These are phyloP conservation scores for Thunnus maccoyii DNA, from an alignment of 2,113 vertebrate genomes.

Conservation along the genomic window DNA sequence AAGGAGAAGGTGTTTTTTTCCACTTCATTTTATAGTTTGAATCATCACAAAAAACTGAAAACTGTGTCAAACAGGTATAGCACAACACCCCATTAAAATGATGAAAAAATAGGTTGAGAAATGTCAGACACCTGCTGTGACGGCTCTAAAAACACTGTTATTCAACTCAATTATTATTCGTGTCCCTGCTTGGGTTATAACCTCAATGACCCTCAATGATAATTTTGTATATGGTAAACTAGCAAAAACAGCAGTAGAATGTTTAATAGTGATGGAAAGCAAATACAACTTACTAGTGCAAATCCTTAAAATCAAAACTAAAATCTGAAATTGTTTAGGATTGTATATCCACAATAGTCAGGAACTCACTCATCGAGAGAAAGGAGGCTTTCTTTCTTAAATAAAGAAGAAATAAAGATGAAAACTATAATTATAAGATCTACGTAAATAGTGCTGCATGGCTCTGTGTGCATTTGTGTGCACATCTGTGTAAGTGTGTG, in stretches of 20 bases:
- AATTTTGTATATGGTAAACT: slow-evolving; percentile 1
- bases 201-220: not conserved
- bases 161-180: too few species aligned
- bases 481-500: not conserved
- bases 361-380: not conserved
- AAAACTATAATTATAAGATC: slow-evolving; percentile 10
- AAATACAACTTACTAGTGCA: too few species aligned
- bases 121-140: slow-evolving; percentile 1
- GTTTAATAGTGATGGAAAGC: not conserved
- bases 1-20: slow-evolving; percentile 29
- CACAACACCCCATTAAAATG: too few species aligned
- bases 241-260: not conserved
- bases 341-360: not conserved
- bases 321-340: not conserved
- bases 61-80: too few species aligned
- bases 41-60: not conserved
- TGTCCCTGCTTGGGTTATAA: not conserved
- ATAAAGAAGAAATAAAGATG: slow-evolving; percentile 15
- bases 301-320: not conserved
- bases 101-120: not conserved
- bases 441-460: not conserved
- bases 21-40: slow-evolving; percentile 8
- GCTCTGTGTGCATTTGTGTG: not conserved
- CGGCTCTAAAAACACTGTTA: not conserved
- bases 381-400: slow-evolving; percentile 3